Evolutionary conservation across 1,140 invertebrate species (phyloP).

Genomic region (Reticulitermes speratus): DNA sequence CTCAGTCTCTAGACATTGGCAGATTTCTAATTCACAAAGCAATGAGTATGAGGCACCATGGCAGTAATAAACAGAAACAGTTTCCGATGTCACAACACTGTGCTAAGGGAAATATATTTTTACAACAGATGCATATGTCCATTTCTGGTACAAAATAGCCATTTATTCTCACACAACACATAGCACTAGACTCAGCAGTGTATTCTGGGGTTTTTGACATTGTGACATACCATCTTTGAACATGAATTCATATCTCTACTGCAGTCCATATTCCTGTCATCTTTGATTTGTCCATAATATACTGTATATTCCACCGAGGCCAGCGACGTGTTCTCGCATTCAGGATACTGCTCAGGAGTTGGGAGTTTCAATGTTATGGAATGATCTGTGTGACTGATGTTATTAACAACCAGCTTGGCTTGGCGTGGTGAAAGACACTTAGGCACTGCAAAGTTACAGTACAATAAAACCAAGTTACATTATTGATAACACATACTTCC

Average conservation of each 20-base stretch:
- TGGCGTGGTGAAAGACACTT: slow-evolving; percentile 66
- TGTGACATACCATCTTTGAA: slow-evolving; percentile 14
- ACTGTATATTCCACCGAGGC: slow-evolving; percentile 68
- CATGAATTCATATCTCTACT: slow-evolving; percentile 28
- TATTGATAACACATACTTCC: no score
- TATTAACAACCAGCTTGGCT: slow-evolving; percentile 49
- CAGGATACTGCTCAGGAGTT: slow-evolving; percentile 50
- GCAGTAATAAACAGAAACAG: no score
- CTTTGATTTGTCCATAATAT: slow-evolving; percentile 55
- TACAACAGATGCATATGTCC: no score
- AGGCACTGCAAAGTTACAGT: slow-evolving; percentile 43
- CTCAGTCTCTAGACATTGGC: no score
- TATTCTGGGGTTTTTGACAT: neutral
- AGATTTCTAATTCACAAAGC: no score
- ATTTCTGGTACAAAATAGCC: no score
- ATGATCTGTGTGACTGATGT: slow-evolving; percentile 56
- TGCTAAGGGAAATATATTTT: no score
- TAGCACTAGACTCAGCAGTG: neutral
- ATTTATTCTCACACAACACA: no score
- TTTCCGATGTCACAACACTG: no score
- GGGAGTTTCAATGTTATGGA: slow-evolving; percentile 66
- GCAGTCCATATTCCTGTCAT: slow-evolving; percentile 36
- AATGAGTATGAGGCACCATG: no score
- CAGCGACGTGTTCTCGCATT: slow-evolving; percentile 62
- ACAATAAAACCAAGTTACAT: no score